phyloP scores from a whole-genome alignment of 2,888 invertebrate species.

The Thymelicus lineola region DNA sequence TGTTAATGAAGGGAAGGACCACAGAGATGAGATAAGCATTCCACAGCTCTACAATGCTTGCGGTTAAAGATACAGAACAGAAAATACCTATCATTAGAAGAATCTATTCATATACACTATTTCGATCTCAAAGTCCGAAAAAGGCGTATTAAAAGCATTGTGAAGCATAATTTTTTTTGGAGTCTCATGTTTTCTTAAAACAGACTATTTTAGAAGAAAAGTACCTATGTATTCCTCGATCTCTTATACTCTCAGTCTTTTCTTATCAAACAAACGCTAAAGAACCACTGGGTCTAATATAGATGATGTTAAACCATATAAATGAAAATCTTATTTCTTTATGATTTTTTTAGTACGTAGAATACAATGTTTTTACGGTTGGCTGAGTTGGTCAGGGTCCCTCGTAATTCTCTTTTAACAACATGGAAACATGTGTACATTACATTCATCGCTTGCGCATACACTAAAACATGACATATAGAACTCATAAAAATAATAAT shows the following conservation, averaged over 20 bases:
- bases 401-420: conserved; percentile 56
- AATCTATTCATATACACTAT: not conserved
- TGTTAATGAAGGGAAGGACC: conserved; percentile 17
- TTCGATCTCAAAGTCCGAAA: too few species aligned
- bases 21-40: conserved; percentile 14
- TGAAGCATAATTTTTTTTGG: too few species aligned
- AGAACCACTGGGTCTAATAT: too few species aligned
- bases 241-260: too few species aligned
- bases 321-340: not conserved
- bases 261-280: too few species aligned
- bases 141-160: too few species aligned
- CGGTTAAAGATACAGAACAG: conserved; percentile 20
- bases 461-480: conserved; percentile 36
- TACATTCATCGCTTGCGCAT: conserved; percentile 34
- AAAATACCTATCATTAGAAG: not conserved
- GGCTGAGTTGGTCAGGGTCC: conserved; percentile 49
- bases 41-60: conserved; percentile 6
- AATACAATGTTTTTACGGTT: conserved; percentile 47
- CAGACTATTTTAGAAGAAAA: too few species aligned
- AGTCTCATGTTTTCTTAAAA: too few species aligned
- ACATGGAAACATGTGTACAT: conserved; percentile 39
- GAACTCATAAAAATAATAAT: not conserved
- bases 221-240: too few species aligned
- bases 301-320: not conserved
- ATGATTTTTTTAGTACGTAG: conserved; percentile 32